Percentiles rank a stretch among this genome's conserved stretches.
phyloP scores from a whole-genome alignment of 2,113 vertebrate species.

The Varanus salvator region DNA sequence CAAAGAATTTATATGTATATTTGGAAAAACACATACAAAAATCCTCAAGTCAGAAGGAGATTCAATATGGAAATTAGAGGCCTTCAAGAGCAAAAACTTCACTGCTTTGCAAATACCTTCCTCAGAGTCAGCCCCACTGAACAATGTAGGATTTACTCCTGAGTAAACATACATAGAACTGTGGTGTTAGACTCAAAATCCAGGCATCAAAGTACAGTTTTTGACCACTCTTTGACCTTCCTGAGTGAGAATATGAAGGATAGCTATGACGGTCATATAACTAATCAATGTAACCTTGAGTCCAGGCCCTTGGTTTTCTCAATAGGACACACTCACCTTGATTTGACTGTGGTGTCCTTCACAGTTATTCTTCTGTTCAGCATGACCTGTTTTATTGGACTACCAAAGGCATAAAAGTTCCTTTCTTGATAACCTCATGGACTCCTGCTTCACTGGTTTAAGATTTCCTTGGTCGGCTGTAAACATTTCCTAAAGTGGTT shows the following conservation, averaged over 20 bases:
- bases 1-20: too few relatives aligned
- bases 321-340: background rate
- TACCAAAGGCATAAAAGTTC: slow-evolving; percentile 6
- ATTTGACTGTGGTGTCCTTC: slow-evolving; percentile 1
- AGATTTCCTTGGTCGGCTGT: slow-evolving; percentile 16
- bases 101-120: background rate
- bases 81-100: too few relatives aligned
- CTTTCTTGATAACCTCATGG: slow-evolving; percentile 33
- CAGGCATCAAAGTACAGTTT: background rate
- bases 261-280: background rate
- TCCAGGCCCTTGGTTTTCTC: background rate
- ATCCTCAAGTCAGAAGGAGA: too few relatives aligned
- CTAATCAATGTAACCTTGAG: background rate
- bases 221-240: background rate
- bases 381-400: slow-evolving; percentile 24
- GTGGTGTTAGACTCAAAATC: background rate
- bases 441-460: slow-evolving; percentile 46
- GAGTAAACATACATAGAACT: background rate
- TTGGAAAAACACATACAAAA: too few relatives aligned
- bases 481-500: slow-evolving; percentile 47
- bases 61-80: too few relatives aligned
- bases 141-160: background rate
- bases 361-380: slow-evolving; percentile 6
- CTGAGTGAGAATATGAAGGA: background rate
- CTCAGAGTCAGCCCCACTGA: background rate